Percentiles rank a stretch among this genome's conserved stretches.
Conservation (phyloP, 37 sponge, comb jelly and placozoan species). For the Oopsacas minuta region DNA sequence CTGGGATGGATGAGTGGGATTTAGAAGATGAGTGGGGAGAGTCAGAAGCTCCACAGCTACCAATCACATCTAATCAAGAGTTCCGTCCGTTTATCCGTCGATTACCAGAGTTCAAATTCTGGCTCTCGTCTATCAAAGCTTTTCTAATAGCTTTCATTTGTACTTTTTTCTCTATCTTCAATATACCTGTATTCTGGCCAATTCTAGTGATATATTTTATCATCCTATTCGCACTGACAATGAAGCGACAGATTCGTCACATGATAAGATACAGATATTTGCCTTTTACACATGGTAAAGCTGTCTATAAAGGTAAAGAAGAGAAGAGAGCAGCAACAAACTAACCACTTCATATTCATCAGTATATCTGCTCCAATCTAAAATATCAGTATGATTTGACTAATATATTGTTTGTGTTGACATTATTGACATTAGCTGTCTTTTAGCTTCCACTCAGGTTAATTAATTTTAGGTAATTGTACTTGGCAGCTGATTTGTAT, state of each 20-base stretch:
- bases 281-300: slow-evolving; percentile 86
- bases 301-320: slow-evolving; percentile 70
- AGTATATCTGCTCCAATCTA: neutral
- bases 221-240: slow-evolving; percentile 67
- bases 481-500: neutral
- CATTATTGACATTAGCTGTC: too few species aligned
- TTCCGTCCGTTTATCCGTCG: slow-evolving; percentile 85
- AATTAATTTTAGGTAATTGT: neutral
- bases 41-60: slow-evolving; percentile 69
- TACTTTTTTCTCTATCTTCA: slow-evolving; percentile 67
- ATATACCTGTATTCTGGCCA: slow-evolving; percentile 89
- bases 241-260: slow-evolving; percentile 90
- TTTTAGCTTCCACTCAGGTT: neutral
- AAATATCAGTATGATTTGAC: neutral
- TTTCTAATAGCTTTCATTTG: slow-evolving; percentile 49
- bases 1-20: slow-evolving; percentile 42
- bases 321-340: slow-evolving; percentile 19
- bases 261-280: slow-evolving; percentile 88
- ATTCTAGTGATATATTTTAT: slow-evolving; percentile 74
- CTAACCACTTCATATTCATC: neutral
- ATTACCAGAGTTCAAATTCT: slow-evolving; percentile 91
- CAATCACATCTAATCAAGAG: slow-evolving; percentile 62
- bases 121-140: slow-evolving; percentile 51
- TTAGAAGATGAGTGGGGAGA: slow-evolving; percentile 17
- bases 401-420: neutral